These are phyloP conservation scores for Eretmocerus hayati DNA, from an alignment of 2,888 invertebrate genomes.

Conservation along the genomic window DNA sequence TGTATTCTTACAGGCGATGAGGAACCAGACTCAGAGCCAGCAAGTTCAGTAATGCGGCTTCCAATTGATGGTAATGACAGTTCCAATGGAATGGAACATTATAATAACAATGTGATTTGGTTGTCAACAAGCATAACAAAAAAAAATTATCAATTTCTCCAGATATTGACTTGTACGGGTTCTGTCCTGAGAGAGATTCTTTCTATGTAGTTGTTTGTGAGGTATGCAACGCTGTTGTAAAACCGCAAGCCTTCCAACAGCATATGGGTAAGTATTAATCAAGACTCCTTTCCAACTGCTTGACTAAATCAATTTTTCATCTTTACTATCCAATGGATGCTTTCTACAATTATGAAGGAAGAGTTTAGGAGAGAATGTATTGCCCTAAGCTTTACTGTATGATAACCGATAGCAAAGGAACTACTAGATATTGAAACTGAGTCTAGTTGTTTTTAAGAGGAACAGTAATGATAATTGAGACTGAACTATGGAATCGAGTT, in stretches of 20 bases:
- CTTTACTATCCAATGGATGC: too few relatives aligned
- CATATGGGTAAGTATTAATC: conserved; percentile 53
- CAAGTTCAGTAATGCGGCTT: conserved; percentile 41
- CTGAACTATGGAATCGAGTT: too few relatives aligned
- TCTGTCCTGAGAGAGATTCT: conserved; percentile 70
- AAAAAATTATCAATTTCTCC: conserved; percentile 30
- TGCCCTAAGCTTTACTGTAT: too few relatives aligned
- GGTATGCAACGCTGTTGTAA: conserved; percentile 68
- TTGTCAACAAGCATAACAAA: neutral
- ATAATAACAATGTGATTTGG: neutral
- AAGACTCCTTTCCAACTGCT: too few relatives aligned
- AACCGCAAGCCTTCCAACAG: conserved; percentile 69
- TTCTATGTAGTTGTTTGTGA: conserved; percentile 73
- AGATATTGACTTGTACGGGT: conserved; percentile 70
- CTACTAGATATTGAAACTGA: too few relatives aligned
- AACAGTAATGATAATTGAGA: too few relatives aligned
- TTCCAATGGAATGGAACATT: neutral
- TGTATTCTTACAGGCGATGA: conserved; percentile 45
- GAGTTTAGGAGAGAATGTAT: too few relatives aligned
- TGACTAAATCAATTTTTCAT: too few relatives aligned
- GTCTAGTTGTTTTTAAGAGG: too few relatives aligned
- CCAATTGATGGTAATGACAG: conserved; percentile 39
- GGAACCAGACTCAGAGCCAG: conserved; percentile 39
- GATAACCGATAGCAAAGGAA: too few relatives aligned
- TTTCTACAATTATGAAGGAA: too few relatives aligned